Evolutionary conservation across 1,140 invertebrate genomes (phyloP), one percentile per base, ranked within the genome.

Genomic region (Chymomyza costata): DNA sequence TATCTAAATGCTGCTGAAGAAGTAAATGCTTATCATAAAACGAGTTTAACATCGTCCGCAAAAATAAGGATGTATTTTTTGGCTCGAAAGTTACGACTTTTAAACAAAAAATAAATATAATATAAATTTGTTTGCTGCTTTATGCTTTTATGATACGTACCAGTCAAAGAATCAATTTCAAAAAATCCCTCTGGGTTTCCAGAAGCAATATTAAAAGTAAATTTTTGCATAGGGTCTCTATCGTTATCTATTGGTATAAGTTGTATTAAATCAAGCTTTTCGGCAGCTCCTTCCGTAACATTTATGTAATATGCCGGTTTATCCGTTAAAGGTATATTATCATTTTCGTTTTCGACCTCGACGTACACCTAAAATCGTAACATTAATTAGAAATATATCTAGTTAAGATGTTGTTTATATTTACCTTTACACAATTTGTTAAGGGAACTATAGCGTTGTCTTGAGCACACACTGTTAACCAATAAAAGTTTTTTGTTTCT

Each of bases 141-240:
- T 35, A 37, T 34, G 8, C 18, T 6, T 10, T 7, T 47, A 10
- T 41, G 32, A n/a, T 46, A 84, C 88, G 89, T 87, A 97, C 96
- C 96, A 62, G 94, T 93, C 3, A 88, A 87, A 14, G 90, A 87
- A 86, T 97, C 93, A 66, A 99, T 97, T 43, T 91, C 87, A 87
- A 99, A 98, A 73, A 95, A 93, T 37, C 93, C 92, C 73, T 95
- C 94, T 0, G 94, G 92, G 89, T 98, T 97, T 62, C 96, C 96
- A 19, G 93, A 93, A 1, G 91, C 92, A 85, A 98, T 97, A 56
- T 90, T 90, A 84, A 92, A 97, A 21, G 90, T 89, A 69, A 97
- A 88, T 53, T 87, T 87, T 70, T 91, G 90, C 32, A 88, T 86
- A 14, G 90, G 88, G 66, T 91, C 89, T 28, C 89, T 88, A 86